Evolutionary conservation across 2,113 vertebrate genomes (phyloP).

Genomic region (Tupaia tana): DNA sequence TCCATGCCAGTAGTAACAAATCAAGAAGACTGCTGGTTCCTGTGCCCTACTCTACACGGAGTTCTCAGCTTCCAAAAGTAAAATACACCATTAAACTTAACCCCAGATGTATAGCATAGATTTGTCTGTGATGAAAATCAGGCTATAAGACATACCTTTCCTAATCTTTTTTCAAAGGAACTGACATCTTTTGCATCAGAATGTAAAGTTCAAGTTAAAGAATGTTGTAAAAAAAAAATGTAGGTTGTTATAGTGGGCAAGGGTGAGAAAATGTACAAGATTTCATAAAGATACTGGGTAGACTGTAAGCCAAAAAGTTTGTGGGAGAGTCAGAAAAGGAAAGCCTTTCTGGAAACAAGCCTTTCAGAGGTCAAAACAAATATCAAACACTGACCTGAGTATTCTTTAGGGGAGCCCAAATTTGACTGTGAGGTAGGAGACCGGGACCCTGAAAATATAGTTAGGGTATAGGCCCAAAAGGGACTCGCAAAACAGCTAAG

Average conservation of each 20-base stretch:
- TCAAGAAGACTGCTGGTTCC: not conserved
- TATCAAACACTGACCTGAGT: not conserved
- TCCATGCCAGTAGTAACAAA: not conserved
- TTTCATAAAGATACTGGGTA: not conserved
- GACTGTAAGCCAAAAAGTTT: not conserved
- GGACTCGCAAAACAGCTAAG: too few relatives aligned
- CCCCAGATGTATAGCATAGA: not conserved
- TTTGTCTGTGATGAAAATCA: not conserved
- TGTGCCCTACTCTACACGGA: not conserved
- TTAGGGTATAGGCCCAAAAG: too few relatives aligned
- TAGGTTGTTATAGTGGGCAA: not conserved
- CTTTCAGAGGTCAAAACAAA: too few relatives aligned
- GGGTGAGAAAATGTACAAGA: not conserved
- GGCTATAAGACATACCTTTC: too few relatives aligned
- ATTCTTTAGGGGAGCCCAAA: not conserved
- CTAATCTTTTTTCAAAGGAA: not conserved
- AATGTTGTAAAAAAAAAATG: not conserved
- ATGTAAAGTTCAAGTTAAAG: not conserved
- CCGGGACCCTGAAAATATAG: too few relatives aligned
- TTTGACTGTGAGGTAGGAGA: too few relatives aligned
- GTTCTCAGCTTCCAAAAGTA: not conserved
- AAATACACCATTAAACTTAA: not conserved
- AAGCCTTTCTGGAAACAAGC: not conserved
- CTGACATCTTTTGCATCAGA: not conserved
- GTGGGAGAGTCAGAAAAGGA: not conserved